Percentiles rank a stretch among this genome's conserved stretches.
Conservation (phyloP, 1,140 invertebrate species). For the Diorhabda carinulata region DNA sequence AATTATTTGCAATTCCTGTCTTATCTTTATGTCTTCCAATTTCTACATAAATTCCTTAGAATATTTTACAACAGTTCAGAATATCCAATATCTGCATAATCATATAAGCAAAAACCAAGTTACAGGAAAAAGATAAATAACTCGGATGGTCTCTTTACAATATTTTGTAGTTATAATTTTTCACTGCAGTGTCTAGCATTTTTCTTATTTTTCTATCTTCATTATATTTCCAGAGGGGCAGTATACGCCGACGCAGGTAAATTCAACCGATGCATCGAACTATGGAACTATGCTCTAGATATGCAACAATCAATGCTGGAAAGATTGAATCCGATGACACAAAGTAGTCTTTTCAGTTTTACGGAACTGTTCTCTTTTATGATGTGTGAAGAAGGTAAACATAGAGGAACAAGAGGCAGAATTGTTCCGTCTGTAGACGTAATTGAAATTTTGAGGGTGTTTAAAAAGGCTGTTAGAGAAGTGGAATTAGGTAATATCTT, state of each 20-base stretch:
- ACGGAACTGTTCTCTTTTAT: constrained; percentile 94
- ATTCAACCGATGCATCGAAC: constrained; percentile 79
- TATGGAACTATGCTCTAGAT: constrained; percentile 96
- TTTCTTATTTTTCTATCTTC: too few relatives aligned
- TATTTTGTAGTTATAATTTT: too few relatives aligned
- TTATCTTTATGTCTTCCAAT: too few relatives aligned
- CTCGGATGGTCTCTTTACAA: too few relatives aligned
- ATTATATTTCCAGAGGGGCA: constrained; percentile 64
- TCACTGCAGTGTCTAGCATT: too few relatives aligned
- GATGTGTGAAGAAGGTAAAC: constrained; percentile 72
- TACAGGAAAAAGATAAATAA: too few relatives aligned
- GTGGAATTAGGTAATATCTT: constrained; percentile 53
- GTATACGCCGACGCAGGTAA: constrained; percentile 93
- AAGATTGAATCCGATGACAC: constrained; percentile 91
- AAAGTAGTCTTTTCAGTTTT: constrained; percentile 88
- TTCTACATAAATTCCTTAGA: too few relatives aligned
- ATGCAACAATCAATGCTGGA: constrained; percentile 93
- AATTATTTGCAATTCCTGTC: too few relatives aligned
- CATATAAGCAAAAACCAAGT: too few relatives aligned
- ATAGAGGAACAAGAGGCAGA: constrained; percentile 60
- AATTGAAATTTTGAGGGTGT: constrained; percentile 76
- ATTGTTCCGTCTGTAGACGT: constrained; percentile 75
- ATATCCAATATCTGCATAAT: too few relatives aligned
- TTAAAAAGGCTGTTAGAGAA: constrained; percentile 72
- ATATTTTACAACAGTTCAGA: too few relatives aligned